A percentile compares a stretch with the other conserved stretches of the same genome.
phyloP scores from a whole-genome alignment of 2,888 invertebrate genomes.

The Drosophila borealis region DNA sequence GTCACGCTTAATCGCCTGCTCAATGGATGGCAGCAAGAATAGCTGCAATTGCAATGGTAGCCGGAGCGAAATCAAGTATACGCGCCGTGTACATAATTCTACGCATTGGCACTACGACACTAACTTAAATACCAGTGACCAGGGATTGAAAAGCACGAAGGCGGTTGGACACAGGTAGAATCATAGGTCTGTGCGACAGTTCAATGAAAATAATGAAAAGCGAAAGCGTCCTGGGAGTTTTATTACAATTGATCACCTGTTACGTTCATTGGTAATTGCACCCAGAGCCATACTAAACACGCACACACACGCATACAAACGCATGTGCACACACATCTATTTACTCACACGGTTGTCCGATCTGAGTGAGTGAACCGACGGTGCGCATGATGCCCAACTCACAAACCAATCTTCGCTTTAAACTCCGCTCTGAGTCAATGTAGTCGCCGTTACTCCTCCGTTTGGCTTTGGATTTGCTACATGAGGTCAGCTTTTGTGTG shows the following conservation, averaged over 20 bases:
- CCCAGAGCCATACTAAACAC: slow-evolving; percentile 79
- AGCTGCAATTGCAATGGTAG: slow-evolving; percentile 4
- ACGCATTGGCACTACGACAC: slow-evolving; percentile 55
- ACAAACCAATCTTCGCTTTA: slow-evolving; percentile 33
- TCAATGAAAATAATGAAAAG: slow-evolving; percentile 79
- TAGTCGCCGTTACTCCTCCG: slow-evolving; percentile 28
- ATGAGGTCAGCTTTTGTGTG: slow-evolving; percentile 74
- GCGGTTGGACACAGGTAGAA: slow-evolving; percentile 9
- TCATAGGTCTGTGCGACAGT: slow-evolving; percentile 50
- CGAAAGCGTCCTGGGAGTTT: slow-evolving; percentile 82
- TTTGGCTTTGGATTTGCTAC: slow-evolving; percentile 64
- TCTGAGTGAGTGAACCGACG: slow-evolving; percentile 49
- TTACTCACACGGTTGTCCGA: slow-evolving; percentile 22
- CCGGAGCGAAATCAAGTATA: slow-evolving; percentile 63
- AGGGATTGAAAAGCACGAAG: slow-evolving; percentile 42
- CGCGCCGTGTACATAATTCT: slow-evolving; percentile 67
- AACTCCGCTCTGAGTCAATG: slow-evolving; percentile 19
- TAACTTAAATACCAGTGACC: slow-evolving; percentile 40
- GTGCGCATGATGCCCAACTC: slow-evolving; percentile 54
- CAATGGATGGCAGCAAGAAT: slow-evolving; percentile 31
- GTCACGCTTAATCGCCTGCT: slow-evolving; percentile 76
- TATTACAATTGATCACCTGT: slow-evolving; percentile 83
- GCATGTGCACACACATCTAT: neutral
- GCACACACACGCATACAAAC: slow-evolving; percentile 35
- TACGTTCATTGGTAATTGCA: slow-evolving; percentile 82